Evolutionary conservation across 2,888 invertebrate genomes (phyloP), one percentile per base, ranked within the genome.

Genomic region (Ophioninae sp.): DNA sequence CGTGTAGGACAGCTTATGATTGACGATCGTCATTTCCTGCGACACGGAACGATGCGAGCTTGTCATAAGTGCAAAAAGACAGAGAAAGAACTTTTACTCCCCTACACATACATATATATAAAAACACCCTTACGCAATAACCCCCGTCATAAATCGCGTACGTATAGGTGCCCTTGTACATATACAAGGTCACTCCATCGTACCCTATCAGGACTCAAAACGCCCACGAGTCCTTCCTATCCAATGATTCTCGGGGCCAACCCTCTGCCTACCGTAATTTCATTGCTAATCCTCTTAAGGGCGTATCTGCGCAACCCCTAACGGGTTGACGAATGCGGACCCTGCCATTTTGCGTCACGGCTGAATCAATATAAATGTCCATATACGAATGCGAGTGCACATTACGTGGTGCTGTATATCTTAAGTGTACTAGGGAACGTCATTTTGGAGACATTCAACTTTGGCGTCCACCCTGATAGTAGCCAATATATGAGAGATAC

Each of bases 1-100:
- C 79, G 84, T 80, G 86, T 82, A 80, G 80, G 85, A 85, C 76
- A 75, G 79, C 80, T 67, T 79, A 82, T 87, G 87, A 87, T 87
- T 87, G 87, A 87, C 85, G 87, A 87, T 80, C 85, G 86, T 86
- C 86, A 87, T 87, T 87, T 87, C 87, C 87, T 87, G 83, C 74
- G 84, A 85, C 85, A 86, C 68, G 85, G 79, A 87, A 87, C 82
- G 84, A 87, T 84, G 85, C 81, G 79, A 83, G 85, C 73, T 82
- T 68, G 82, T 58, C 44, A 41, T 58, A 64, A 72, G 37, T 56
- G 44, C 71, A 39, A 2, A 39, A 39, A 71, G 30, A 56, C 17
- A 41, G 20, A 44, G 63, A 7, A 20, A 51, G 79, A 59, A 68
- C 74, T 67, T 75, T 67, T 51, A n/a, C 59, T 23, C 67, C 44